Conservation (phyloP, 2,113 vertebrate species). For the Columba livia region DNA sequence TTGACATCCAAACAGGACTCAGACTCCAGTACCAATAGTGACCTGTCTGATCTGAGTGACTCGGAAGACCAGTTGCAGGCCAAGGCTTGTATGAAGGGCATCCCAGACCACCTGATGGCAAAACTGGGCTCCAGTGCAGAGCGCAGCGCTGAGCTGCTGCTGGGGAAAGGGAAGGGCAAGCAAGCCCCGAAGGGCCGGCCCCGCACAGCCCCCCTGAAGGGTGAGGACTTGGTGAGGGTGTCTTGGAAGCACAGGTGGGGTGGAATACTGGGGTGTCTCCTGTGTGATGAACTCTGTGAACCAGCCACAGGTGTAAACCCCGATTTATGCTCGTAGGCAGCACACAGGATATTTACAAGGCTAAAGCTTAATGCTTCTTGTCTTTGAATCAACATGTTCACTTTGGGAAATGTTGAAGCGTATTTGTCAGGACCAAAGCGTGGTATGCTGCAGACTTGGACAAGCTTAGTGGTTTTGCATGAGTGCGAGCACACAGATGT, state of each 20-base stretch:
- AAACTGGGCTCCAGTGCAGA: slow-evolving; percentile 78
- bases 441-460: not conserved
- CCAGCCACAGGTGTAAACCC: not conserved
- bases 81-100: slow-evolving; percentile 83
- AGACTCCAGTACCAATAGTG: slow-evolving; percentile 94
- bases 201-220: slow-evolving; percentile 94
- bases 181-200: slow-evolving; percentile 88
- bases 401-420: not conserved
- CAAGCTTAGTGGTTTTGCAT: not conserved
- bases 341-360: not conserved
- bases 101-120: slow-evolving; percentile 82
- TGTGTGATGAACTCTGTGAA: not conserved
- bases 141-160: slow-evolving; percentile 75
- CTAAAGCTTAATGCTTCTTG: not conserved
- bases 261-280: slow-evolving; percentile 6
- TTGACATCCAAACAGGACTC: slow-evolving; percentile 91
- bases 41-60: slow-evolving; percentile 95
- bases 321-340: not conserved
- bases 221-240: slow-evolving; percentile 71
- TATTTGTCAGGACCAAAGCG: not conserved
- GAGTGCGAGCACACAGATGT: not conserved
- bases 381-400: not conserved
- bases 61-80: slow-evolving; percentile 89
- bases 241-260: not conserved
- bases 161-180: slow-evolving; percentile 88